A percentile compares a stretch with the other conserved stretches of the same genome.
Evolutionary conservation across 2,888 invertebrate genomes (phyloP).

Genomic region (Drosophila anomelani): DNA sequence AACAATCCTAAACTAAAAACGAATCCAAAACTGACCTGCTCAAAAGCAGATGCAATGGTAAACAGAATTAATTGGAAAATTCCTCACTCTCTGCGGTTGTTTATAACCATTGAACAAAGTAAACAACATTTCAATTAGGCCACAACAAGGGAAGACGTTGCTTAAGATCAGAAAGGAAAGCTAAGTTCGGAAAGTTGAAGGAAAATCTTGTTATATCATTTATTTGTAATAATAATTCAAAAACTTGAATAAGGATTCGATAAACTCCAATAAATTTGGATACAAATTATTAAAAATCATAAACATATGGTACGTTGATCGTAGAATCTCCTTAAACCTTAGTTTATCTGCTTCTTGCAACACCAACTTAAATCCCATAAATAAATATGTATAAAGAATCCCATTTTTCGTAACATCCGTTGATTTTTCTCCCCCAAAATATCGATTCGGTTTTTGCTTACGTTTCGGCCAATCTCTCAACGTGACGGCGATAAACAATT

Average conservation of each 20-base stretch:
- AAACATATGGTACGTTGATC: background rate
- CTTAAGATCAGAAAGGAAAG: background rate
- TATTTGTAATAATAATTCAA: background rate
- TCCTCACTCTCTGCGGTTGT: constrained; percentile 7
- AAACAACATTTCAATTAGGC: constrained; percentile 27
- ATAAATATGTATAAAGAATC: background rate
- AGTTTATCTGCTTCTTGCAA: background rate
- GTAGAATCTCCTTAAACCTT: background rate
- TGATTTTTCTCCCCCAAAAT: background rate
- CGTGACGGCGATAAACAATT: constrained; percentile 16
- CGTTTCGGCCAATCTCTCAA: background rate
- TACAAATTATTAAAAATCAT: background rate
- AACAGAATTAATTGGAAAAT: constrained; percentile 33
- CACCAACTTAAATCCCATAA: background rate
- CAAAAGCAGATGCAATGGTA: constrained; percentile 24
- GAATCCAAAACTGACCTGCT: constrained; percentile 45
- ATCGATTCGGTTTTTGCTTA: constrained; percentile 3
- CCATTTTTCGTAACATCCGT: background rate
- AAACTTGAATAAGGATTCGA: background rate
- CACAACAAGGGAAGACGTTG: background rate
- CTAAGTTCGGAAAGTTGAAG: background rate
- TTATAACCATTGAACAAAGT: constrained; percentile 25
- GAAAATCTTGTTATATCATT: background rate
- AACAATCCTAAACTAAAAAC: constrained; percentile 5
- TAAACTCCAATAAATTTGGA: background rate